These are phyloP conservation scores for Zeugodacus cucurbitae DNA, from an alignment of 1,140 invertebrate genomes.

Conservation along the genomic window DNA sequence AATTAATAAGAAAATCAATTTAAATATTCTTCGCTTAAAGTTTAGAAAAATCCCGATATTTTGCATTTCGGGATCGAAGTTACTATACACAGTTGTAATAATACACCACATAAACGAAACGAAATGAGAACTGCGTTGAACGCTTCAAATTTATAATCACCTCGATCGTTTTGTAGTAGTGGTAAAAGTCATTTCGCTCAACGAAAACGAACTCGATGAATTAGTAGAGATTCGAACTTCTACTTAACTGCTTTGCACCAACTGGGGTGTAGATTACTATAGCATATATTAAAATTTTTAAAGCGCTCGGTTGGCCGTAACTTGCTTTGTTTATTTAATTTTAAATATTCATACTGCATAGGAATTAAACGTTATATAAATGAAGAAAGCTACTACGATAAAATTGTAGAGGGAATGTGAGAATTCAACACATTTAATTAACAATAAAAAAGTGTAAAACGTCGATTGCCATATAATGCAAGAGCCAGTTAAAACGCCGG, in stretches of 20 bases:
- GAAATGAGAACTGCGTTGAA: constrained; percentile 3
- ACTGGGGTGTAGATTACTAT: background rate
- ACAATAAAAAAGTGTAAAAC: background rate
- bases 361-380: background rate
- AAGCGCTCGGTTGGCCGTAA: background rate
- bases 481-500: background rate
- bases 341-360: background rate
- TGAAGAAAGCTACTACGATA: background rate
- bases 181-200: background rate
- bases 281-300: background rate
- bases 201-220: background rate
- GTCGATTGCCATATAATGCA: background rate
- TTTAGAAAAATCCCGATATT: background rate
- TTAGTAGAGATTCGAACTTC: constrained; percentile 25
- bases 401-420: background rate
- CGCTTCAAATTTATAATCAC: background rate
- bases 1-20: too few relatives aligned
- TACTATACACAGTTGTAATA: background rate
- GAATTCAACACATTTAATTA: background rate
- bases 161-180: background rate
- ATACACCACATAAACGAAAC: constrained; percentile 12
- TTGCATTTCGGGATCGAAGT: background rate
- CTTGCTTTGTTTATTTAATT: background rate
- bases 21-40: too few relatives aligned
- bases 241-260: background rate